These are phyloP conservation scores for Coelopa pilipes DNA, from an alignment of 2,888 invertebrate species.

Conservation along the genomic window DNA sequence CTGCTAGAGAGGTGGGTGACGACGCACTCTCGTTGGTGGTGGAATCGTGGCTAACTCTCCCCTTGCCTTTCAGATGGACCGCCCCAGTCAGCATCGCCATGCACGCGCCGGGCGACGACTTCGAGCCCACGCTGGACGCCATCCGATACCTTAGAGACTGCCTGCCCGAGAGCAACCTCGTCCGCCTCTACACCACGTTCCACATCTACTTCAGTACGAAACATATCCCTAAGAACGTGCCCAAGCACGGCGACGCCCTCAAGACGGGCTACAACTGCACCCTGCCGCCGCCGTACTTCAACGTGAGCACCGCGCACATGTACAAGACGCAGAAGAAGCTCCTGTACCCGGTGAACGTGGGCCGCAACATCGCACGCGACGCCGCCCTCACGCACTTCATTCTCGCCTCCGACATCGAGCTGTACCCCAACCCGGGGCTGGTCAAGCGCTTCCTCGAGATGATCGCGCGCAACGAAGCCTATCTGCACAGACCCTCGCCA, in stretches of 20 bases:
- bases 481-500: constrained; percentile 71
- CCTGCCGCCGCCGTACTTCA: constrained; percentile 75
- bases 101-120: constrained; percentile 87
- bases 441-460: constrained; percentile 85
- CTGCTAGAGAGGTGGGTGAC: constrained; percentile 74
- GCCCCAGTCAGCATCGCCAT: constrained; percentile 89
- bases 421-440: constrained; percentile 87
- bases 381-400: constrained; percentile 84
- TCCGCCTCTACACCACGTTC: constrained; percentile 85
- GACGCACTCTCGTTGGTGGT: too few species aligned
- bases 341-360: constrained; percentile 90
- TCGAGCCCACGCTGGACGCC: constrained; percentile 79
- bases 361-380: constrained; percentile 88
- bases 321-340: constrained; percentile 85
- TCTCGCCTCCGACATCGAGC: constrained; percentile 88
- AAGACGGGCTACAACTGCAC: constrained; percentile 78
- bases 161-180: constrained; percentile 73
- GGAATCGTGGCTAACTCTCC: too few species aligned
- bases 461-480: constrained; percentile 79
- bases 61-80: constrained; percentile 71
- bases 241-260: constrained; percentile 73
- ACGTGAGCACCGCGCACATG: constrained; percentile 74
- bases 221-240: constrained; percentile 82
- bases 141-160: constrained; percentile 86
- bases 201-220: constrained; percentile 89